Conservation (phyloP, 2,113 vertebrate species). For the Triplophysa rosa region DNA sequence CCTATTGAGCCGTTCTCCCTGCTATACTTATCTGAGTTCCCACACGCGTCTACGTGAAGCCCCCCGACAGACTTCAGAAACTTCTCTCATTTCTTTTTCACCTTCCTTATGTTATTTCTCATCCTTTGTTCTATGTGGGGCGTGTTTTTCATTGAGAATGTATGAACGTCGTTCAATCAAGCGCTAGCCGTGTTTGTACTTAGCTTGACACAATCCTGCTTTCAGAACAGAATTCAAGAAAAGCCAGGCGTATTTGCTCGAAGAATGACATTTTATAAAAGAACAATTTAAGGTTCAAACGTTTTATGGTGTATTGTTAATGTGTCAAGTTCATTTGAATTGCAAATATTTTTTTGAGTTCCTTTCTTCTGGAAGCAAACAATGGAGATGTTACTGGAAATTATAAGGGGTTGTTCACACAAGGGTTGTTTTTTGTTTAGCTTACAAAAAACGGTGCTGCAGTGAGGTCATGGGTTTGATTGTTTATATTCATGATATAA, state of each 20-base stretch:
- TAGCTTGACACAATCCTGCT: neutral
- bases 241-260: neutral
- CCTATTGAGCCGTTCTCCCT: neutral
- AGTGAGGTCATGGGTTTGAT: no score
- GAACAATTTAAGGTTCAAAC: neutral
- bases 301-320: neutral
- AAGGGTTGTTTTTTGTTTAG: no score
- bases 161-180: neutral
- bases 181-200: neutral
- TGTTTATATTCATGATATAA: no score
- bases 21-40: conserved; percentile 29
- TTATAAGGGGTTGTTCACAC: no score
- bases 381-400: neutral
- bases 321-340: no score
- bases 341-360: no score
- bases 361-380: neutral
- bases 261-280: neutral
- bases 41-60: conserved; percentile 27
- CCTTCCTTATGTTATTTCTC: conserved; percentile 2
- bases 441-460: no score
- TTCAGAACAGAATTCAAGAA: neutral
- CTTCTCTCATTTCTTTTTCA: conserved; percentile 12
- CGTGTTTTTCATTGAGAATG: conserved; percentile 16
- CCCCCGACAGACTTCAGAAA: conserved; percentile 25
- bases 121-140: conserved; percentile 3